Evolutionary conservation across 2,888 invertebrate species (phyloP).

Genomic region (Allacma fusca): DNA sequence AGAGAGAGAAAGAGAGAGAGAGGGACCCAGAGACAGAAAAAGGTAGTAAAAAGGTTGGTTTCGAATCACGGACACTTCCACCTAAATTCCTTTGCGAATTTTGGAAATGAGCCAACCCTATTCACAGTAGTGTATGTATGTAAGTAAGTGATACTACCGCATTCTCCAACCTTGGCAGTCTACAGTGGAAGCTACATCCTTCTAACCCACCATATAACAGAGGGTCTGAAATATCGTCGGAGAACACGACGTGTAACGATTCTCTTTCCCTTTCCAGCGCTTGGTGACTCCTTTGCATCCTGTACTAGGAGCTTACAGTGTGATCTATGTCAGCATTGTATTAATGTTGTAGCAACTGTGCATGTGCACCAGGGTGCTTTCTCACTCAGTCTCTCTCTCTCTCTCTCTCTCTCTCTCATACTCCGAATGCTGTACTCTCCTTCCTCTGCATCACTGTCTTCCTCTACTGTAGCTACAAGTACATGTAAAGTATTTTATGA

Average conservation of each 20-base stretch:
- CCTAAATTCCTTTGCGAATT: slow-evolving; percentile 41
- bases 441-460: background rate
- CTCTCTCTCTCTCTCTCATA: background rate
- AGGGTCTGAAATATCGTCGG: background rate
- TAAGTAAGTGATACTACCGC: slow-evolving; percentile 7
- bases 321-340: slow-evolving; percentile 34
- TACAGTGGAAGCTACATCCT: background rate
- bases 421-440: background rate
- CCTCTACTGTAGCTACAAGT: background rate
- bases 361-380: slow-evolving; percentile 37
- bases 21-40: slow-evolving; percentile 20
- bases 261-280: slow-evolving; percentile 1
- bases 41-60: slow-evolving; percentile 34
- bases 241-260: background rate
- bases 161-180: slow-evolving; percentile 10
- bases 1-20: too few relatives aligned
- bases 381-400: too few relatives aligned
- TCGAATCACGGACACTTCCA: slow-evolving; percentile 40
- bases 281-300: slow-evolving; percentile 15
- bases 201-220: background rate
- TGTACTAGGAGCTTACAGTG: background rate
- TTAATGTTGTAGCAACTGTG: slow-evolving; percentile 21
- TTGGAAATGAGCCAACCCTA: slow-evolving; percentile 43
- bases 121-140: slow-evolving; percentile 8
- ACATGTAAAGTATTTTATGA: too few relatives aligned